Percentiles rank a stretch among this genome's conserved stretches.
These are phyloP conservation scores for Suricata suricatta DNA, from an alignment of 2,113 vertebrate species.

Conservation along the genomic window DNA sequence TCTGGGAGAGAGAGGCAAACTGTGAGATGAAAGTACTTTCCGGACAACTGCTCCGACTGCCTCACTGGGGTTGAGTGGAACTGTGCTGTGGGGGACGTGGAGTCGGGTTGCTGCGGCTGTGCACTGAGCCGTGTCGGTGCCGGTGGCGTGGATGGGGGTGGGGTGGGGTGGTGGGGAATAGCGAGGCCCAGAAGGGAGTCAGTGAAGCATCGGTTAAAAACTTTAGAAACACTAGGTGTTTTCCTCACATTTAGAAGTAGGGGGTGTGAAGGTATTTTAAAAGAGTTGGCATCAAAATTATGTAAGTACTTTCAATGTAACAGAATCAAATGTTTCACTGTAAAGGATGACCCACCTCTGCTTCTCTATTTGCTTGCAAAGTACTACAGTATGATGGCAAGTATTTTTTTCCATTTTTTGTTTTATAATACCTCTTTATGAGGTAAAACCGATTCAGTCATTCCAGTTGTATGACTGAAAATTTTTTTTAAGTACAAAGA, in stretches of 20 bases:
- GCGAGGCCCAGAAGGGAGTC: not conserved
- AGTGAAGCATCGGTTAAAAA: not conserved
- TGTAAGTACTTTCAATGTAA: not conserved
- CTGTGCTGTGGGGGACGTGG: not conserved
- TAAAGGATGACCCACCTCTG: not conserved
- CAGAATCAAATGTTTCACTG: not conserved
- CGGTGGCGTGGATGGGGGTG: rapidly evolving
- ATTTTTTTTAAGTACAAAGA: not conserved
- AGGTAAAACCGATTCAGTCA: not conserved
- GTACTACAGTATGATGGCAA: not conserved
- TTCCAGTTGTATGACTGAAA: not conserved
- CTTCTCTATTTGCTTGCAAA: not conserved
- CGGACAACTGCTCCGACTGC: not conserved
- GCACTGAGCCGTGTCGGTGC: not conserved
- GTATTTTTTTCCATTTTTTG: not conserved
- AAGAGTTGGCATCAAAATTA: not conserved
- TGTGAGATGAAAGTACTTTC: not conserved
- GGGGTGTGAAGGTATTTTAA: not conserved
- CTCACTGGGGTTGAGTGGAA: not conserved
- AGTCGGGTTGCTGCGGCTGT: rapidly evolving
- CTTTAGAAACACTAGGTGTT: not conserved
- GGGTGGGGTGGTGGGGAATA: not conserved
- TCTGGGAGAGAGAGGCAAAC: not conserved
- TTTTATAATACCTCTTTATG: not conserved
- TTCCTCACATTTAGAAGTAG: not conserved